Conservation (phyloP, 1,140 invertebrate species). For the Whitmania pigra region DNA sequence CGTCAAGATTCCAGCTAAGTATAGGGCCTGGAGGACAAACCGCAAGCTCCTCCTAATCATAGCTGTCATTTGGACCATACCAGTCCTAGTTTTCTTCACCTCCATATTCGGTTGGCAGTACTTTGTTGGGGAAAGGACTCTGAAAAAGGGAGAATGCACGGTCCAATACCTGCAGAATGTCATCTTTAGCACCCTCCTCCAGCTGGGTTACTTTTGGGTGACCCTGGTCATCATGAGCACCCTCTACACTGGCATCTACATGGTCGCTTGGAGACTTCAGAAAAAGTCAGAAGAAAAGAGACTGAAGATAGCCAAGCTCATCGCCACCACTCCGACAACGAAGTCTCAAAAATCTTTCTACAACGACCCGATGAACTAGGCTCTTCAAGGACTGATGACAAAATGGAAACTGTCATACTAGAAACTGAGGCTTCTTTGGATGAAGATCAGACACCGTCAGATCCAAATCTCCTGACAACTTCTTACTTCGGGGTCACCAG, state of each 20-base stretch:
- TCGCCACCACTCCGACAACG: constrained; percentile 17
- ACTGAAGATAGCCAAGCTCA: constrained; percentile 46
- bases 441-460: no score
- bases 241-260: constrained; percentile 89
- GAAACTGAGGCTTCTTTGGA: no score
- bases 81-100: constrained; percentile 88
- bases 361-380: no score
- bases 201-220: constrained; percentile 95
- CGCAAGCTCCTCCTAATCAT: constrained; percentile 77
- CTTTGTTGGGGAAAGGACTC: constrained; percentile 65
- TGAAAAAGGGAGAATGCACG: constrained; percentile 70
- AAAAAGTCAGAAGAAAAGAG: constrained; percentile 69
- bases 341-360: not conserved
- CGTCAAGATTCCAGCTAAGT: constrained; percentile 93
- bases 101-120: constrained; percentile 99
- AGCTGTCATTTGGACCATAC: constrained; percentile 84
- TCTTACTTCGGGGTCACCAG: no score
- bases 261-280: constrained; percentile 96
- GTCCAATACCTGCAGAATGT: constrained; percentile 97
- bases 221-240: constrained; percentile 49
- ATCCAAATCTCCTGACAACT: no score
- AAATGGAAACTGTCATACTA: no score
- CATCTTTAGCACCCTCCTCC: constrained; percentile 87
- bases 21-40: constrained; percentile 91
- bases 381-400: no score